phyloP scores from a whole-genome alignment of 2,888 invertebrate species.

The Sycophila texana region DNA sequence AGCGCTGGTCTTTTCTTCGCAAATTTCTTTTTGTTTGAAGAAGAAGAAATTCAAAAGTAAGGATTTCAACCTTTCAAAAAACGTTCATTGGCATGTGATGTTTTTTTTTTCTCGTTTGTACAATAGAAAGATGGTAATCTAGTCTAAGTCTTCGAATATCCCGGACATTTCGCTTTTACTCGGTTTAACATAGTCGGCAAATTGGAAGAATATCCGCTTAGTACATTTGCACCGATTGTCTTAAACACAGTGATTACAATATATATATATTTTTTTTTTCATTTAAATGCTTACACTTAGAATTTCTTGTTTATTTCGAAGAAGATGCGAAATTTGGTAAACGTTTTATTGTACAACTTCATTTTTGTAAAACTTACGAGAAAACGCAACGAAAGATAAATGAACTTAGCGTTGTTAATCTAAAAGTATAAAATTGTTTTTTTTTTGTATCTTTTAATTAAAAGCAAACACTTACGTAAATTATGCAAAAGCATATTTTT shows the following conservation, averaged over 20 bases:
- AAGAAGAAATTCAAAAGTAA: constrained; percentile 11
- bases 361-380: not conserved
- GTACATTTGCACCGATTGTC: constrained; percentile 36
- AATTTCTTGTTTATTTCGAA: not conserved
- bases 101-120: constrained; percentile 7
- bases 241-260: too few species aligned
- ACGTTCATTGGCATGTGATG: constrained; percentile 1
- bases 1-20: constrained; percentile 16
- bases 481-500: not conserved
- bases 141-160: constrained; percentile 11
- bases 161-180: not conserved
- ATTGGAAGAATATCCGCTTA: constrained; percentile 24
- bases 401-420: not conserved
- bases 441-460: constrained; percentile 1
- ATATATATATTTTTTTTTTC: not conserved
- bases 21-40: not conserved
- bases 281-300: not conserved
- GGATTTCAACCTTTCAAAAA: constrained; percentile 38
- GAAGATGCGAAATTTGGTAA: not conserved
- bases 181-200: not conserved
- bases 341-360: too few species aligned
- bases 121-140: constrained; percentile 4
- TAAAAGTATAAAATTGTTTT: constrained; percentile 20
- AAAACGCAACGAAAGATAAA: constrained; percentile 9
- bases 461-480: not conserved